These are phyloP conservation scores for Cherax destructor DNA, from an alignment of 1,140 invertebrate genomes.

Conservation along the genomic window DNA sequence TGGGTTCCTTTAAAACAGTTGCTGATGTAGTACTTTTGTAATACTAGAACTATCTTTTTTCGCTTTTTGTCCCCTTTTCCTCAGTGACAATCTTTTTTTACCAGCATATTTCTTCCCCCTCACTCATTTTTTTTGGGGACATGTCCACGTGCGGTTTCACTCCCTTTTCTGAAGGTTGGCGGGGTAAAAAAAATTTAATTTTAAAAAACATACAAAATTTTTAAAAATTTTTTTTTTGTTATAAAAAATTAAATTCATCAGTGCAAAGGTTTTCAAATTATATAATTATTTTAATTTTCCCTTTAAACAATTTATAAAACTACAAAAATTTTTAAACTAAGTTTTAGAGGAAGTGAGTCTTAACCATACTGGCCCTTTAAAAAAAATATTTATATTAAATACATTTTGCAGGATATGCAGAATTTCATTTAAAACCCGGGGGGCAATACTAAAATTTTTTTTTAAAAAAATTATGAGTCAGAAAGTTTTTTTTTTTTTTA, in stretches of 20 bases:
- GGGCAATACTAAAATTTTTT: no score
- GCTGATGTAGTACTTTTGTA: constrained; percentile 40
- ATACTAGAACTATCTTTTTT: constrained; percentile 68
- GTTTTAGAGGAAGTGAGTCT: background rate
- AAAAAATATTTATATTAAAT: no score
- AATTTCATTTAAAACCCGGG: no score
- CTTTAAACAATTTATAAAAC: background rate
- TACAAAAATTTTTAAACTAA: background rate
- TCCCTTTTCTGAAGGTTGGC: constrained; percentile 66
- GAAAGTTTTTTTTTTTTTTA: no score
- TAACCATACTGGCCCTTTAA: no score
- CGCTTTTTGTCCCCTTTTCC: constrained; percentile 72
- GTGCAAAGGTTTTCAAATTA: background rate
- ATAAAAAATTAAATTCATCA: background rate
- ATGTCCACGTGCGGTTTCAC: constrained; percentile 66
- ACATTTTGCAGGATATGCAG: no score
- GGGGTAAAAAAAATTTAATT: constrained; percentile 44
- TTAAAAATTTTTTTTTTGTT: background rate
- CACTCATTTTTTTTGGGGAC: constrained; percentile 76
- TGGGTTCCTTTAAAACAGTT: constrained; percentile 34
- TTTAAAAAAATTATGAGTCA: no score
- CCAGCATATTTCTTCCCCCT: constrained; percentile 84
- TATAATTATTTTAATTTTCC: background rate
- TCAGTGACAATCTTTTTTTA: constrained; percentile 81
- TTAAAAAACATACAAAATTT: background rate